Conservation (phyloP, 2,888 invertebrate species). For the Archips crataeganus region DNA sequence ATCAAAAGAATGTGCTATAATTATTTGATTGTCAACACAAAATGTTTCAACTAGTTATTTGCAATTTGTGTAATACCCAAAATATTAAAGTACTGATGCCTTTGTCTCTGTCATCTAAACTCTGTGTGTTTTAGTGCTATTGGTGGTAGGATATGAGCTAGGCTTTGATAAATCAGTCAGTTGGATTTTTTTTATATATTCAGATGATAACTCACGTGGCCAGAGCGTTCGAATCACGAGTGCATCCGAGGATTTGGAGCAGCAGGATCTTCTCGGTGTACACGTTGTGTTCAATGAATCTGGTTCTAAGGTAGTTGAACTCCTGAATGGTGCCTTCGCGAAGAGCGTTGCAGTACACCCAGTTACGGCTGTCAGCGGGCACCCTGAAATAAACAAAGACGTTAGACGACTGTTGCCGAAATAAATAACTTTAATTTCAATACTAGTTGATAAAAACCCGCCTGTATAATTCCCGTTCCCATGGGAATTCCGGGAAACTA, state of each 20-base stretch:
- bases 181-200: not conserved
- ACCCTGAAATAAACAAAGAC: slow-evolving; percentile 58
- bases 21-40: too few relatives aligned
- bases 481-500: too few relatives aligned
- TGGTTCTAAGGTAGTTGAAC: slow-evolving; percentile 88
- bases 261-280: slow-evolving; percentile 90
- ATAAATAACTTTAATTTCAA: not conserved
- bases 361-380: slow-evolving; percentile 82
- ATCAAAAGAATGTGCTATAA: too few relatives aligned
- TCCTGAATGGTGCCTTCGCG: slow-evolving; percentile 86
- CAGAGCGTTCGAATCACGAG: slow-evolving; percentile 82
- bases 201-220: slow-evolving; percentile 59
- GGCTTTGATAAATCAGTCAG: not conserved
- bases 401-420: not conserved
- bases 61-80: too few relatives aligned
- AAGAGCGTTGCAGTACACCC: slow-evolving; percentile 92
- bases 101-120: too few relatives aligned
- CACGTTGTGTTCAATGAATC: slow-evolving; percentile 85
- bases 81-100: too few relatives aligned
- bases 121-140: too few relatives aligned
- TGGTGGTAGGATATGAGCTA: too few relatives aligned
- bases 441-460: too few relatives aligned
- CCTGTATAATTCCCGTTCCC: too few relatives aligned
- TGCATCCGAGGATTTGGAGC: slow-evolving; percentile 89
- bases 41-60: too few relatives aligned